phyloP scores from a whole-genome alignment of 2,113 vertebrate species.

The Sphaerodactylus townsendi region DNA sequence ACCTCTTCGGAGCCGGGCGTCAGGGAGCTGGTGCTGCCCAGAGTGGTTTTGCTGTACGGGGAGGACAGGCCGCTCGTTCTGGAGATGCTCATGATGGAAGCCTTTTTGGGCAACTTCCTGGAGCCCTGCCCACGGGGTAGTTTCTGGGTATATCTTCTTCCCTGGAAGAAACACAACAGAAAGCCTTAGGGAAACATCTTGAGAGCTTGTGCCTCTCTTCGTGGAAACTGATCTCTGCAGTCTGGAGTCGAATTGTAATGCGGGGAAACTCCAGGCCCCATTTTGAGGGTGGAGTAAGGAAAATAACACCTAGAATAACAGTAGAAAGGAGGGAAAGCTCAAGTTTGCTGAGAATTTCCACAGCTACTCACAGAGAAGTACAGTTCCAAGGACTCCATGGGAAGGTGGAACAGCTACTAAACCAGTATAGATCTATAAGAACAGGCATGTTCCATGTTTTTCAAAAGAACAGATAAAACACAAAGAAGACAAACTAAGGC shows the following conservation, averaged over 20 bases:
- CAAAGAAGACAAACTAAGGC: background rate
- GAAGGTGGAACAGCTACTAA: too few relatives aligned
- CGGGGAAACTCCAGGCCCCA: too few relatives aligned
- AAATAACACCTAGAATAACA: too few relatives aligned
- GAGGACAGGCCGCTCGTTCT: slow-evolving; percentile 64
- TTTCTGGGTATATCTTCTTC: slow-evolving; percentile 55
- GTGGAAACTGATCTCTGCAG: too few relatives aligned
- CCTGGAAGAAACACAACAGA: slow-evolving; percentile 19
- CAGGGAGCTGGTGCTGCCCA: slow-evolving; percentile 66
- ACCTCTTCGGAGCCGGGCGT: slow-evolving; percentile 46
- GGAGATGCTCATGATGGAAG: slow-evolving; percentile 35
- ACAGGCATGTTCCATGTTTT: background rate
- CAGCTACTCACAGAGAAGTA: background rate
- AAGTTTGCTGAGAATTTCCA: too few relatives aligned
- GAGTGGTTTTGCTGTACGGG: slow-evolving; percentile 39
- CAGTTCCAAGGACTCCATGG: background rate
- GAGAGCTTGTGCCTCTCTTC: too few relatives aligned
- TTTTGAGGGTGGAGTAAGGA: too few relatives aligned
- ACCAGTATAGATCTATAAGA: background rate
- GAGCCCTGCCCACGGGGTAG: background rate
- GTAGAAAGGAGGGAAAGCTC: too few relatives aligned
- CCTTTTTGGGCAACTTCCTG: slow-evolving; percentile 36
- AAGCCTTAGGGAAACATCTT: background rate
- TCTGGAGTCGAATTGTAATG: too few relatives aligned
- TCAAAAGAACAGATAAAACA: background rate